These are phyloP conservation scores for Euwallacea similis DNA, from an alignment of 1,140 invertebrate species.

Conservation along the genomic window DNA sequence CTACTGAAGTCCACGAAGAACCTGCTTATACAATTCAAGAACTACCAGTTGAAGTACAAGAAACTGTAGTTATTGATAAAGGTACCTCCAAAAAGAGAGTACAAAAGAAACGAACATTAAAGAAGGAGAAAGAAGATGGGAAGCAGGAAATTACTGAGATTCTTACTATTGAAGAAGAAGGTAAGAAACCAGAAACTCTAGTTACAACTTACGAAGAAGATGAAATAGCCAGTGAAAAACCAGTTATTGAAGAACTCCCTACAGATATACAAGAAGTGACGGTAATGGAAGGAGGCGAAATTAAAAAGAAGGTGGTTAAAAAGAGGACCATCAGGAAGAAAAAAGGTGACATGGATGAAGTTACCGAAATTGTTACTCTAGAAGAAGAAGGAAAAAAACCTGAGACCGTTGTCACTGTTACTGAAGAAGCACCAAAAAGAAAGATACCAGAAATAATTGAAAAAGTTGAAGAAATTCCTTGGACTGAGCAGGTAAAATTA, in stretches of 20 bases:
- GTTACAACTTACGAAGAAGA: slow-evolving; percentile 54
- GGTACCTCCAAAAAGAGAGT: slow-evolving; percentile 44
- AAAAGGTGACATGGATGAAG: slow-evolving; percentile 50
- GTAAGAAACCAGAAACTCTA: slow-evolving; percentile 45
- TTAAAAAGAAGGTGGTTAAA: slow-evolving; percentile 41
- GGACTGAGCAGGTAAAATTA: slow-evolving; percentile 45
- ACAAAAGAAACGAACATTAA: slow-evolving; percentile 37
- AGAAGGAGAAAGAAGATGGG: slow-evolving; percentile 43
- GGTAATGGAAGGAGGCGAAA: slow-evolving; percentile 39
- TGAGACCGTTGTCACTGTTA: slow-evolving; percentile 42
- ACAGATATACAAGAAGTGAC: slow-evolving; percentile 53
- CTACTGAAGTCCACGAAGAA: slow-evolving; percentile 54
- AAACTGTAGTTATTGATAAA: slow-evolving; percentile 44
- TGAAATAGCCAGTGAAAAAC: slow-evolving; percentile 46
- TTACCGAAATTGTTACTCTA: slow-evolving; percentile 48
- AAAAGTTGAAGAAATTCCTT: slow-evolving; percentile 46
- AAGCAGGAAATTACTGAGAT: slow-evolving; percentile 38
- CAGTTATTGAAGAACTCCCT: slow-evolving; percentile 49
- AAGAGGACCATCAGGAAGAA: slow-evolving; percentile 43
- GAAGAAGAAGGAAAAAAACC: slow-evolving; percentile 46
- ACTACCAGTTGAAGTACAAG: slow-evolving; percentile 40
- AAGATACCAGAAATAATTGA: slow-evolving; percentile 34
- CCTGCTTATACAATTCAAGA: slow-evolving; percentile 18
- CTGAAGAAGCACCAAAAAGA: slow-evolving; percentile 43
- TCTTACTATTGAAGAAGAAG: slow-evolving; percentile 46